Evolutionary conservation across 2,888 invertebrate species (phyloP).

Genomic region (Rugalucina vietnamica): DNA sequence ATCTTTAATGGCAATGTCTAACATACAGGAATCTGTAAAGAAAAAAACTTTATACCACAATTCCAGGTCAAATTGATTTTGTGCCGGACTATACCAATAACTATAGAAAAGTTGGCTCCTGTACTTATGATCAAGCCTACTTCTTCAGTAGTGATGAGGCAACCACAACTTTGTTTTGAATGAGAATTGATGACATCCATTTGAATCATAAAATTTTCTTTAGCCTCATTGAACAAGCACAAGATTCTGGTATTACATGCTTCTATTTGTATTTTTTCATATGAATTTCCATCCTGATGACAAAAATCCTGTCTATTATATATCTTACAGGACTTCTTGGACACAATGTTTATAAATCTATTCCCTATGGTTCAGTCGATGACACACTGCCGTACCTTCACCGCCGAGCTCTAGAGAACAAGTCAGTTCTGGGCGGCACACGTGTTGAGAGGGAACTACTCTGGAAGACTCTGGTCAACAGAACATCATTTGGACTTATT

Average conservation of each 20-base stretch:
- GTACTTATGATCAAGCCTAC: no score
- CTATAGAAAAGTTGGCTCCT: no score
- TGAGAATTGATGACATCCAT: no score
- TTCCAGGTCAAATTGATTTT: no score
- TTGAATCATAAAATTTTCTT: background rate
- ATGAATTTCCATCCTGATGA: background rate
- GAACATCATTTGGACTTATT: constrained; percentile 32
- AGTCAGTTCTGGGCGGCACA: constrained; percentile 83
- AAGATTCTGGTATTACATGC: background rate
- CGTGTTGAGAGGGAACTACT: constrained; percentile 81
- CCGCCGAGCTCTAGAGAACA: constrained; percentile 84
- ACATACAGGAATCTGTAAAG: no score
- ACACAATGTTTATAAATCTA: constrained; percentile 84
- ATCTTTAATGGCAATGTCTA: no score
- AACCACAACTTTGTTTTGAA: no score
- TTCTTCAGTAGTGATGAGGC: no score
- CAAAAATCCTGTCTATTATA: no score
- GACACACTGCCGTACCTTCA: constrained; percentile 84
- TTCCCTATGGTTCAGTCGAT: constrained; percentile 84
- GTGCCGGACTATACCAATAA: no score
- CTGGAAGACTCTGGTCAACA: constrained; percentile 57
- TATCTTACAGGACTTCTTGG: constrained; percentile 75
- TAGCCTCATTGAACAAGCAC: background rate
- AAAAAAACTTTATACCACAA: no score
- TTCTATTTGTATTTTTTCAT: background rate